phyloP scores from a whole-genome alignment of 1,140 invertebrate genomes.

The Conus ventricosus region DNA sequence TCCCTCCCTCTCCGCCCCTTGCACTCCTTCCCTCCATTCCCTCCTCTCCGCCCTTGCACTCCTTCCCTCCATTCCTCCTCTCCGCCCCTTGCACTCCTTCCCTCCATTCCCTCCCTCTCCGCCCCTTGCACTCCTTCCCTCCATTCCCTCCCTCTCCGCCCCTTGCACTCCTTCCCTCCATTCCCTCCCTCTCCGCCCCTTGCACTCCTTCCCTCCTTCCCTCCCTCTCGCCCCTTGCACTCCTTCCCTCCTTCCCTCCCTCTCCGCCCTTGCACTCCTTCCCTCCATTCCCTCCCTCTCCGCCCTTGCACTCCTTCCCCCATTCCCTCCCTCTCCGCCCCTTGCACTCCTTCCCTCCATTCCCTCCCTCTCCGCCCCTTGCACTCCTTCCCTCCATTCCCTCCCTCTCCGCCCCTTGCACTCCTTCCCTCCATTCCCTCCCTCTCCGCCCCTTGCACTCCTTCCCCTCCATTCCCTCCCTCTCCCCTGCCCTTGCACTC shows the following conservation, averaged over 20 bases:
- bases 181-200: slow-evolving; percentile 18
- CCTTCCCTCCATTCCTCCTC: neutral
- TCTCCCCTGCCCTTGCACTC: slow-evolving; percentile 13
- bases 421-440: neutral
- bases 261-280: slow-evolving; percentile 18
- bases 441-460: too few relatives aligned
- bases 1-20: too few relatives aligned
- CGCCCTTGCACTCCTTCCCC: too few relatives aligned
- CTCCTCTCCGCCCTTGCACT: slow-evolving; percentile 21
- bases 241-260: neutral
- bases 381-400: neutral
- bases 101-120: slow-evolving; percentile 7
- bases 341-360: neutral
- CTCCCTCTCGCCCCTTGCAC: too few relatives aligned
- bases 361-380: too few relatives aligned
- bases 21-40: neutral
- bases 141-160: too few relatives aligned
- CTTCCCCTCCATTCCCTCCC: neutral
- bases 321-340: slow-evolving; percentile 12
- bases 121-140: slow-evolving; percentile 2
- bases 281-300: neutral
- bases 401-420: slow-evolving; percentile 23
- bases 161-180: too few relatives aligned
- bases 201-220: neutral
- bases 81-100: too few relatives aligned